Conservation (phyloP, 2,888 invertebrate species). For the Aphidius colemani region DNA sequence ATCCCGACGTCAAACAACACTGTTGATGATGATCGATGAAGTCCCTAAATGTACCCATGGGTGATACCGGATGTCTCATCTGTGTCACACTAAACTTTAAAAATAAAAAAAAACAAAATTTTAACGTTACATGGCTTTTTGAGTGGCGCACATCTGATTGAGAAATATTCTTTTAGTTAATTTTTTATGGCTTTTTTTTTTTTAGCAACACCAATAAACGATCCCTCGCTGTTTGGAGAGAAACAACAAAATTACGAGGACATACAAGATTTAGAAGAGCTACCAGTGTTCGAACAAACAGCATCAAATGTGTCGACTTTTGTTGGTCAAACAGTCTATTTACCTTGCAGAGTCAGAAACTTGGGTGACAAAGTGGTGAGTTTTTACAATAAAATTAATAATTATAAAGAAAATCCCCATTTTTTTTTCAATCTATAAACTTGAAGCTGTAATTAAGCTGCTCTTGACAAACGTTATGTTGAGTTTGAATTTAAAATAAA, state of each 20-base stretch:
- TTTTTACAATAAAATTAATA: neutral
- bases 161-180: constrained; percentile 6
- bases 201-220: constrained; percentile 33
- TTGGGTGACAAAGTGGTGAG: constrained; percentile 57
- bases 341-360: constrained; percentile 55
- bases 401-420: neutral
- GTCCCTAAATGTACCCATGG: neutral
- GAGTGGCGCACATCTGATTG: neutral
- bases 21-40: constrained; percentile 11
- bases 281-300: constrained; percentile 54
- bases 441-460: too few species aligned
- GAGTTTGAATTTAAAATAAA: too few species aligned
- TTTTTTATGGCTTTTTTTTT: constrained; percentile 11
- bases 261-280: constrained; percentile 38
- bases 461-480: too few species aligned
- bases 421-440: too few species aligned
- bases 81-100: too few species aligned
- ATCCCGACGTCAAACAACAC: too few species aligned
- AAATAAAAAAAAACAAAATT: too few species aligned
- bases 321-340: constrained; percentile 56
- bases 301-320: constrained; percentile 55
- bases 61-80: neutral
- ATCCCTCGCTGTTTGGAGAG: constrained; percentile 28
- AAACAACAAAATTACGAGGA: constrained; percentile 30
- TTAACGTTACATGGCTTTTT: too few species aligned